Percentiles rank a stretch among this genome's conserved stretches.
phyloP scores from a whole-genome alignment of 2,113 vertebrate species.

The Paralichthys olivaceus region DNA sequence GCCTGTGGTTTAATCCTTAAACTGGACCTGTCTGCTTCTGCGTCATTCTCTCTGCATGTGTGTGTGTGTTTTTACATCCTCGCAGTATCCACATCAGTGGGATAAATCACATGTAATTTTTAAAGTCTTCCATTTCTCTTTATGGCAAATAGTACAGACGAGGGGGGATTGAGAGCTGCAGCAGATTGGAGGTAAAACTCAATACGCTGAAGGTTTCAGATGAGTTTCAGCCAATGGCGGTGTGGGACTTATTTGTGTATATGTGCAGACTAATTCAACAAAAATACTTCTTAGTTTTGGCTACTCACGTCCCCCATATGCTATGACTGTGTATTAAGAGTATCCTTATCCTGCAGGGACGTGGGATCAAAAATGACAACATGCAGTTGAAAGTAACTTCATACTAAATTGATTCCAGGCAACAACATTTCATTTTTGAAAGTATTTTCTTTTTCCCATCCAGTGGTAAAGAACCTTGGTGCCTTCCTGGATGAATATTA shows the following conservation, averaged over 20 bases:
- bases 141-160: background rate
- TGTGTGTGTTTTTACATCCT: slow-evolving; percentile 1
- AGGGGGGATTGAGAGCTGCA: background rate
- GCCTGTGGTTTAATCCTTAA: slow-evolving; percentile 36
- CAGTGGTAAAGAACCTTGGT: slow-evolving; percentile 52
- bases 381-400: slow-evolving; percentile 19
- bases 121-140: slow-evolving; percentile 7
- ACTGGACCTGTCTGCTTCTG: slow-evolving; percentile 36
- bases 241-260: background rate
- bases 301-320: background rate
- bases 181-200: background rate
- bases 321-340: slow-evolving; percentile 16
- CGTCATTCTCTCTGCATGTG: slow-evolving; percentile 1
- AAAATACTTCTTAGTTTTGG: slow-evolving; percentile 3
- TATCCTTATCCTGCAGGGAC: slow-evolving; percentile 32
- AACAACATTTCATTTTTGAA: slow-evolving; percentile 37
- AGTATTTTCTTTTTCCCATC: slow-evolving; percentile 39
- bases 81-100: background rate
- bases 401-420: slow-evolving; percentile 48
- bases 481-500: slow-evolving; percentile 51
- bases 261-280: slow-evolving; percentile 27
- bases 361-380: slow-evolving; percentile 45
- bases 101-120: slow-evolving; percentile 13
- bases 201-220: slow-evolving; percentile 18
- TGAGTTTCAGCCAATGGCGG: slow-evolving; percentile 6